A percentile compares a stretch with the other conserved stretches of the same genome.
Evolutionary conservation across 2,888 invertebrate genomes (phyloP).

Genomic region (Caenorhabditis sp.): DNA sequence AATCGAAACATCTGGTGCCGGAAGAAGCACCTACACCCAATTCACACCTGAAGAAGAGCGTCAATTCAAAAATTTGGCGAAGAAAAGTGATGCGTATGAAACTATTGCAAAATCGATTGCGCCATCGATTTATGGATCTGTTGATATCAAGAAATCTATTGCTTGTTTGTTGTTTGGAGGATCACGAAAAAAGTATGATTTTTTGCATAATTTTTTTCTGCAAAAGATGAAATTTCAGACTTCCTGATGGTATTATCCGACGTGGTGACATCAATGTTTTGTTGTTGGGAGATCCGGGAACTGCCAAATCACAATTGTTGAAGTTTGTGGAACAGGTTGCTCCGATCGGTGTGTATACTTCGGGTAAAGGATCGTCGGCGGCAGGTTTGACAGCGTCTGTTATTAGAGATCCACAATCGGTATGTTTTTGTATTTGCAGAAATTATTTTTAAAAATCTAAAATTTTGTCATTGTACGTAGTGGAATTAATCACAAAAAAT

Average conservation of each 20-base stretch:
- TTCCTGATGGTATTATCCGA: slow-evolving; percentile 93
- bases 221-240: slow-evolving; percentile 67
- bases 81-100: slow-evolving; percentile 86
- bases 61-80: slow-evolving; percentile 76
- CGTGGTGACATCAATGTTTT: slow-evolving; percentile 96
- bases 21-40: slow-evolving; percentile 51
- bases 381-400: slow-evolving; percentile 98
- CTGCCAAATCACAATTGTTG: slow-evolving; percentile 96
- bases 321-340: slow-evolving; percentile 89
- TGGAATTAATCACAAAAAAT: no score
- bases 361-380: slow-evolving; percentile 98
- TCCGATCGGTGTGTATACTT: slow-evolving; percentile 80
- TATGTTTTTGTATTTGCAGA: slow-evolving; percentile 76
- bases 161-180: slow-evolving; percentile 93
- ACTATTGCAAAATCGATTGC: slow-evolving; percentile 88
- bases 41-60: slow-evolving; percentile 68
- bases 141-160: slow-evolving; percentile 95
- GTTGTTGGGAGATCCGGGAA: slow-evolving; percentile 95
- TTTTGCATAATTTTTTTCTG: slow-evolving; percentile 2
- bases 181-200: slow-evolving; percentile 75
- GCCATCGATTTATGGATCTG: slow-evolving; percentile 92
- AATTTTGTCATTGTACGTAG: no score
- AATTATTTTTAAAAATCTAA: not conserved
- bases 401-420: slow-evolving; percentile 87
- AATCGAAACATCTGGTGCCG: slow-evolving; percentile 78